Conservation (phyloP, 1,140 invertebrate species). For the Radopholus similis region DNA sequence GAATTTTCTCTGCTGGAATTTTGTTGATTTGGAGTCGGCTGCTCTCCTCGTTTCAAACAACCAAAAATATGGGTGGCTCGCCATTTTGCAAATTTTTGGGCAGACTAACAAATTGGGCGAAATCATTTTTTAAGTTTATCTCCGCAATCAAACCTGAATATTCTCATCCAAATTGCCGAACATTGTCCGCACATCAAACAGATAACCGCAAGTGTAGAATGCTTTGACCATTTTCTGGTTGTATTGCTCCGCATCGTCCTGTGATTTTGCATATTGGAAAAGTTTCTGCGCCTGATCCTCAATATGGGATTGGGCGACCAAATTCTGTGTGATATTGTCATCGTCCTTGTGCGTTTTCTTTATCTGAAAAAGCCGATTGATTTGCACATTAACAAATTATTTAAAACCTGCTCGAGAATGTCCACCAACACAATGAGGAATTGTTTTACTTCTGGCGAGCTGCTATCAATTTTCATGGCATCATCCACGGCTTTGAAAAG, state of each 20-base stretch:
- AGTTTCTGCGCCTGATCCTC: constrained; percentile 92
- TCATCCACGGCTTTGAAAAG: constrained; percentile 68
- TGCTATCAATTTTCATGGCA: constrained; percentile 67
- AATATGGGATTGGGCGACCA: constrained; percentile 88
- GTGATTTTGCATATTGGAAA: constrained; percentile 85
- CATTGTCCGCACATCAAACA: constrained; percentile 84
- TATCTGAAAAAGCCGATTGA: constrained; percentile 32
- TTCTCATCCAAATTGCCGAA: constrained; percentile 70
- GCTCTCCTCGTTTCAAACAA: constrained; percentile 88
- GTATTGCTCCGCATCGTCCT: constrained; percentile 72
- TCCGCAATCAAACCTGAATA: constrained; percentile 27
- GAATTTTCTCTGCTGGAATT: not conserved
- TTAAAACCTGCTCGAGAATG: constrained; percentile 81
- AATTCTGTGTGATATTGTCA: constrained; percentile 77
- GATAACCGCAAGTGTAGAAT: constrained; percentile 89
- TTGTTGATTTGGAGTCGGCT: constrained; percentile 72
- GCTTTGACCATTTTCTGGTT: constrained; percentile 85
- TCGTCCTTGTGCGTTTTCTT: constrained; percentile 61
- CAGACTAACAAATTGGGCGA: constrained; percentile 61
- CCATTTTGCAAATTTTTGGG: constrained; percentile 97
- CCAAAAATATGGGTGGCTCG: constrained; percentile 96
- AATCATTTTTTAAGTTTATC: not conserved
- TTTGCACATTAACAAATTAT: not conserved
- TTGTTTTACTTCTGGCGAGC: constrained; percentile 63
- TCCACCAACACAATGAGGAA: constrained; percentile 77